Percentiles rank a stretch among this genome's conserved stretches.
Evolutionary conservation across 2,888 invertebrate species (phyloP).

Genomic region (Aspidiotus rigidus): DNA sequence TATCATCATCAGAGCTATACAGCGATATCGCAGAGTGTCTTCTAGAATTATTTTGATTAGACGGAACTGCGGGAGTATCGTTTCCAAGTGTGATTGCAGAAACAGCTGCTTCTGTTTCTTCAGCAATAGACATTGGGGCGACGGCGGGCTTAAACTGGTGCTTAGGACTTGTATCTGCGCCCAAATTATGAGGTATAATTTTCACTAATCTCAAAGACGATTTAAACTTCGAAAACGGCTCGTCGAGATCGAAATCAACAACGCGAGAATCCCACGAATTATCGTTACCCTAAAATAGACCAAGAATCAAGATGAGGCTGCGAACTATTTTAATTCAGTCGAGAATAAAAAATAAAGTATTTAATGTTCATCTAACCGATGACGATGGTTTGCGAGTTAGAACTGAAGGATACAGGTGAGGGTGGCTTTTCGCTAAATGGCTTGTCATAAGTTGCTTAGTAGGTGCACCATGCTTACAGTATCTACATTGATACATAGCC

Average conservation of each 20-base stretch:
- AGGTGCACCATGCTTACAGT: conserved; percentile 8
- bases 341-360: too few relatives aligned
- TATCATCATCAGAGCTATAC: conserved; percentile 15
- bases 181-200: too few relatives aligned
- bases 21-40: not conserved
- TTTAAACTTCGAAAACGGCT: too few relatives aligned
- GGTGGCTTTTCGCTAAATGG: conserved; percentile 9
- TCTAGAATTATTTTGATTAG: not conserved
- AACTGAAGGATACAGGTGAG: conserved; percentile 11
- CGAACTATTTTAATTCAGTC: too few relatives aligned
- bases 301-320: too few relatives aligned
- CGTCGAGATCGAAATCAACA: too few relatives aligned
- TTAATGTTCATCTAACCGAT: not conserved
- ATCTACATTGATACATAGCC: conserved; percentile 21
- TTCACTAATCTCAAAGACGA: too few relatives aligned
- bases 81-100: not conserved
- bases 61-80: not conserved
- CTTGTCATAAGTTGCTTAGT: conserved; percentile 2
- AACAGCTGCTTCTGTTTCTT: not conserved
- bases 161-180: too few relatives aligned
- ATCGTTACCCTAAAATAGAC: too few relatives aligned
- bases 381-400: not conserved
- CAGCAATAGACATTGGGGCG: too few relatives aligned
- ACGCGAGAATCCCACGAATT: too few relatives aligned
- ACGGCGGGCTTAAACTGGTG: too few relatives aligned